phyloP scores from a whole-genome alignment of 2,888 invertebrate species.

The Scaptomyza flava region DNA sequence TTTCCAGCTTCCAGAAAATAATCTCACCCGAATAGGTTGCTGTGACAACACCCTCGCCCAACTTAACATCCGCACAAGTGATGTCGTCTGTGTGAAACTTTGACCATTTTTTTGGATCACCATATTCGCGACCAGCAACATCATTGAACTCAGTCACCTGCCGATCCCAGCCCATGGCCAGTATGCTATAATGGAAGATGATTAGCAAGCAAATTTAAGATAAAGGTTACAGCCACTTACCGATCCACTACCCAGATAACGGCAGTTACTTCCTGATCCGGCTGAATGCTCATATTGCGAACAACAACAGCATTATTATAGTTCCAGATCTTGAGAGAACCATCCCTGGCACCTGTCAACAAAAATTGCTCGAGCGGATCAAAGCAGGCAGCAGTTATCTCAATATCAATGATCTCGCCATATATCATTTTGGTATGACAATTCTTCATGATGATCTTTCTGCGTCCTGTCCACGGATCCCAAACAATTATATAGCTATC shows the following conservation, averaged over 20 bases:
- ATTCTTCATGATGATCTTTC: conserved; percentile 88
- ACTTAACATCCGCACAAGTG: conserved; percentile 88
- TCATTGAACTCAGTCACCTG: conserved; percentile 89
- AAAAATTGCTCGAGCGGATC: conserved; percentile 90
- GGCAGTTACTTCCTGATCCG: conserved; percentile 86
- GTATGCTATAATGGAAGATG: conserved; percentile 85
- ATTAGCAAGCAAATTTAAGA: not conserved
- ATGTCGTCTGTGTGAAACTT: conserved; percentile 90
- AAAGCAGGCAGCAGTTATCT: conserved; percentile 84
- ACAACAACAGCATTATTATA: conserved; percentile 92
- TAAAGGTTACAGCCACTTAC: conserved; percentile 71
- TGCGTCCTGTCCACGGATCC: conserved; percentile 90
- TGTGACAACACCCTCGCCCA: conserved; percentile 90
- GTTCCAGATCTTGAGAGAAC: conserved; percentile 92
- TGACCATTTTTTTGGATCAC: conserved; percentile 89
- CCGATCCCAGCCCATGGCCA: conserved; percentile 92
- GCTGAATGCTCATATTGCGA: conserved; percentile 88
- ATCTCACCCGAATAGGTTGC: conserved; percentile 91
- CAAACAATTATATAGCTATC: conserved; percentile 93
- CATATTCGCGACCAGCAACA: conserved; percentile 85
- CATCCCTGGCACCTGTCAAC: conserved; percentile 91
- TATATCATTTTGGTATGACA: conserved; percentile 89
- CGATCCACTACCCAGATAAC: conserved; percentile 87
- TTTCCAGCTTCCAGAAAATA: conserved; percentile 92
- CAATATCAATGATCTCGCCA: conserved; percentile 86